Evolutionary conservation across 2,797 vertebrate species (phyloP), one percentile per base, ranked within the genome.

Genomic region (Allobates femoralis): DNA sequence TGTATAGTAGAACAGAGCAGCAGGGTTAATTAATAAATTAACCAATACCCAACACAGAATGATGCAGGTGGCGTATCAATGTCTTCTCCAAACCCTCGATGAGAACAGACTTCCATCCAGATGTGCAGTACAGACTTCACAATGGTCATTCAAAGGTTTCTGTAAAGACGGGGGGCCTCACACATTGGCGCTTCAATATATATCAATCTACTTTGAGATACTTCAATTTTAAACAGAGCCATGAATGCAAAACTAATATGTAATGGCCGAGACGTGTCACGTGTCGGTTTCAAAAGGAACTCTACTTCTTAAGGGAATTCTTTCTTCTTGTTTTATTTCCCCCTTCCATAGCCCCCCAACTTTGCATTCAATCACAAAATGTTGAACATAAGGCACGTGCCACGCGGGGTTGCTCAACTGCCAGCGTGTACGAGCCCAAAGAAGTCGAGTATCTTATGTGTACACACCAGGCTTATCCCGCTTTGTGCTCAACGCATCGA

Each of bases 381-480:
- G 77, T 60, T 37, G 28, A 77, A 77, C 77, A 37, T 41, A 79
- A 41, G 77, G 77, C 55, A 62, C 62, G 77, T 60, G 77, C 32
- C 77, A 79, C 41, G 77, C 11, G 51, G 66, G 56, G 81, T 56
- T 74, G 81, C 55, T 73, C 50, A 83, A 83, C 69, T 55, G 67
- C 66, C 67, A 74, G 53, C 56, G 66, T 74, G 51, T 26, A 58
- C 19, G 67, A 26, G 23, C 32, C 80, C 67, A n/a, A 73, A 83
- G 55, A 83, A 74, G 81, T 55, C 8, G 67, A 83, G 67, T 32
- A 71, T 71, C 67, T 73, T 56, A 73, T 83, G 67, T 82, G 51
- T 74, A 83, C 67, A 83, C 67, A 83, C 67, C 81, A 83, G 53
- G 81, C 81, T 83, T 83, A 83, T 69, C 81, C 81, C 71, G 50